Evolutionary conservation across 2,797 vertebrate species (phyloP), one percentile per base, ranked within the genome.

Genomic region (Acipenser transmontanus): DNA sequence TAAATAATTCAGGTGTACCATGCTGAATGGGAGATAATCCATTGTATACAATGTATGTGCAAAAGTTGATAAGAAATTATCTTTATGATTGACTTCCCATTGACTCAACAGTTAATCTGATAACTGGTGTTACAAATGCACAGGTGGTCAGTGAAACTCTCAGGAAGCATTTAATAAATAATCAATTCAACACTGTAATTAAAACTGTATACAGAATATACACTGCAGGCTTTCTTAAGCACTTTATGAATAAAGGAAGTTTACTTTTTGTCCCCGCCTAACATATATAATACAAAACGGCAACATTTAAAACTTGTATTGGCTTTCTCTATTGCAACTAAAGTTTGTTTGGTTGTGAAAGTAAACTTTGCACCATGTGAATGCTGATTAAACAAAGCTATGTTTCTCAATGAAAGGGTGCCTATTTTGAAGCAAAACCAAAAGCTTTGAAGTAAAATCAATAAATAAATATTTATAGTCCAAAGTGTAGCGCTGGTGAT

Each of bases 231-330:
- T 68, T 65, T 71, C 63, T 67, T 67, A 71, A 71, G n/a, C 63
- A 50, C 7, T 49, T 20, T 62, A 70, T 69, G 73, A 70, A 63
- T 61, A 67, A 65, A 70, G 77, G 78, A 79, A 74, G 80, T 84
- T 76, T 77, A 75, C 75, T 71, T 67, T 54, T 72, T 66, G 69
- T 61, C 52, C 50, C 60, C 60, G 47, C 60, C 60, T 47, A 61
- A 47, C 17, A 8, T 61, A 61, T 61, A 14, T 6, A 12, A 17
- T 8, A 14, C 7, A 12, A 17, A 11, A 63, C 60, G 48, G 56
- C 54, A 7, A 63, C 34, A 34, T 12, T 59, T 47, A 47, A 68
- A 47, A 63, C 49, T 11, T 50, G 8, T 49, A 34, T 34, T 34
- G 34, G 49, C 12, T 59, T 49, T 54, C 47, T 13, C 8, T 65